Evolutionary conservation across 2,888 invertebrate species (phyloP).

Genomic region (Liopterus haemorrhoidalis): DNA sequence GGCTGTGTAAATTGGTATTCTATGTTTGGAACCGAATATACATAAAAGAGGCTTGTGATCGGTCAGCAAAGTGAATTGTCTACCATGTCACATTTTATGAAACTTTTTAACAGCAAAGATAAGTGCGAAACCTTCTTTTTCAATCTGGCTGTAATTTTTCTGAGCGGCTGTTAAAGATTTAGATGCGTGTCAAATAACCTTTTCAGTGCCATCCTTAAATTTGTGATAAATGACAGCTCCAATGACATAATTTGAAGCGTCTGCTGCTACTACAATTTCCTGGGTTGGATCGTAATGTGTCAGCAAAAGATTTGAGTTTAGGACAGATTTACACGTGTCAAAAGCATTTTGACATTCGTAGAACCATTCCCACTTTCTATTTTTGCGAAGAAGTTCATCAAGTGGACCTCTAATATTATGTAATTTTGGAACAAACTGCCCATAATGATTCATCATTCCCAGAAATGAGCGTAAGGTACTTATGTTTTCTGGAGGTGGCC

Average conservation of each 20-base stretch:
- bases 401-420: not conserved
- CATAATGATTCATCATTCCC: not conserved
- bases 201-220: not conserved
- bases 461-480: too few species aligned
- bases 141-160: conserved; percentile 37
- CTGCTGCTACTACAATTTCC: not conserved
- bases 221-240: not conserved
- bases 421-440: not conserved
- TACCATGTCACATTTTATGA: conserved; percentile 4
- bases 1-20: conserved; percentile 18
- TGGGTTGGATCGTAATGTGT: not conserved
- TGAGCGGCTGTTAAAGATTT: conserved; percentile 36
- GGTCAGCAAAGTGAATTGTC: conserved; percentile 8
- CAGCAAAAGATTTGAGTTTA: not conserved
- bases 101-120: conserved; percentile 6
- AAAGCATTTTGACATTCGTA: not conserved
- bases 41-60: conserved; percentile 10
- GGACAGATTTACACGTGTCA: not conserved
- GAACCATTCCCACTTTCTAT: not conserved
- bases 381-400: not conserved
- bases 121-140: conserved; percentile 38
- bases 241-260: not conserved
- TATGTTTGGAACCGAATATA: conserved; percentile 19
- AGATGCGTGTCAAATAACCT: conserved; percentile 30
- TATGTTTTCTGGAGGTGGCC: conserved; percentile 1